Evolutionary conservation across 2,113 vertebrate species (phyloP).

Genomic region (Callaeas wilsoni): DNA sequence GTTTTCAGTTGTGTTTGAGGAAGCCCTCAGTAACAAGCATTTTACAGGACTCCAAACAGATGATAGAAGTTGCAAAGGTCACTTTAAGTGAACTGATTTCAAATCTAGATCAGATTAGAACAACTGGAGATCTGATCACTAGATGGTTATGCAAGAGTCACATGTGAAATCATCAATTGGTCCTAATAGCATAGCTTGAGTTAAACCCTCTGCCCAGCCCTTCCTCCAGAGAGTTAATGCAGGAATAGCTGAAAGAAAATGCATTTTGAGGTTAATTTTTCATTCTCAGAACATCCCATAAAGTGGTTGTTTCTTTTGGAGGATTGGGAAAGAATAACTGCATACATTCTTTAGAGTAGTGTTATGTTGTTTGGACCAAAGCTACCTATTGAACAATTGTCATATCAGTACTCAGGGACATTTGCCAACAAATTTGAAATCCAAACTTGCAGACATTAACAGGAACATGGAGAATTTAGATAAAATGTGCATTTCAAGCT

Average conservation of each 20-base stretch:
- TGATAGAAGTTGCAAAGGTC: neutral
- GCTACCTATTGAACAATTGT: neutral
- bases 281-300: neutral
- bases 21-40: neutral
- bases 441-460: neutral
- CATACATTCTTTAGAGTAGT: neutral
- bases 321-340: neutral
- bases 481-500: neutral
- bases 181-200: accelerated
- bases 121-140: neutral
- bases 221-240: neutral
- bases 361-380: neutral
- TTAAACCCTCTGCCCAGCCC: neutral
- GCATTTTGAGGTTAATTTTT: neutral
- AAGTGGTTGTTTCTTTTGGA: neutral
- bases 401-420: neutral
- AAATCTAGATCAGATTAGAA: neutral
- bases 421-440: neutral
- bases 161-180: neutral
- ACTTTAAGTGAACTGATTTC: neutral
- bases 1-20: neutral
- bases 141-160: neutral
- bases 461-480: neutral
- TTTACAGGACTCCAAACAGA: neutral
- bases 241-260: neutral